Percentiles rank a stretch among this genome's conserved stretches.
These are phyloP conservation scores for Mus caroli DNA, from an alignment of 2,797 vertebrate genomes.

Conservation along the genomic window DNA sequence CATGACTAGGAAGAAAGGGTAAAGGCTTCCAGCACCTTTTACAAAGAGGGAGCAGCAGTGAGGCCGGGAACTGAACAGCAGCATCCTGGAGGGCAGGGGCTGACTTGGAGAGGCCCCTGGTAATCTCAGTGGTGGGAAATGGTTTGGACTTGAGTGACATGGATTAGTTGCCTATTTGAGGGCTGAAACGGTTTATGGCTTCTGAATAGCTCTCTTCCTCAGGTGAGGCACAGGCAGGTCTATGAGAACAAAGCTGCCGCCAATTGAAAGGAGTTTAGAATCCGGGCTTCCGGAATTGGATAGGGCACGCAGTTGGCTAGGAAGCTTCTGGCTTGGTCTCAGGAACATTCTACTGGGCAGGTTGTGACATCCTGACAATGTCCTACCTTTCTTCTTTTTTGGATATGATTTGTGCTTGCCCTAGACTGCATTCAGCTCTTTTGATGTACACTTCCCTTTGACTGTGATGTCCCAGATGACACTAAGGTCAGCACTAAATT, in stretches of 20 bases:
- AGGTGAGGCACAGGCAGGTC: conserved; percentile 51
- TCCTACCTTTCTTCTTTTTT: background rate
- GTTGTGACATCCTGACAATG: conserved; percentile 38
- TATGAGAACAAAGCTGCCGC: background rate
- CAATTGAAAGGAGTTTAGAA: conserved; percentile 22
- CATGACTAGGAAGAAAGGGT: conserved; percentile 60
- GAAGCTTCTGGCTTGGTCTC: background rate
- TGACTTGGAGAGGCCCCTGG: conserved; percentile 73
- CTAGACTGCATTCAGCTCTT: background rate
- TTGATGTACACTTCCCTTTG: background rate
- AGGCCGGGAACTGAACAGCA: conserved; percentile 74
- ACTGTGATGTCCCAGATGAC: background rate
- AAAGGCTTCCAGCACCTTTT: conserved; percentile 68
- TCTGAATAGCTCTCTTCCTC: conserved; percentile 69
- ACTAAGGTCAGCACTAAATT: background rate
- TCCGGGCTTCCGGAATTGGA: conserved; percentile 9
- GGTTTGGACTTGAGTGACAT: conserved; percentile 81
- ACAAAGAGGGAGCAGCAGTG: conserved; percentile 69
- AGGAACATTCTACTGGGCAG: conserved; percentile 6
- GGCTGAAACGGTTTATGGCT: conserved; percentile 71
- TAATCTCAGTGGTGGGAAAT: conserved; percentile 82
- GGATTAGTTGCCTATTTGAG: conserved; percentile 83
- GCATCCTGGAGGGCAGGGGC: conserved; percentile 80
- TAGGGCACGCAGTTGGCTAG: background rate
- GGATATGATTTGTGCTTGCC: background rate